Base-by-base conservation (phyloP, 2,888 invertebrate species). In the Lobophora halterata region DNA sequence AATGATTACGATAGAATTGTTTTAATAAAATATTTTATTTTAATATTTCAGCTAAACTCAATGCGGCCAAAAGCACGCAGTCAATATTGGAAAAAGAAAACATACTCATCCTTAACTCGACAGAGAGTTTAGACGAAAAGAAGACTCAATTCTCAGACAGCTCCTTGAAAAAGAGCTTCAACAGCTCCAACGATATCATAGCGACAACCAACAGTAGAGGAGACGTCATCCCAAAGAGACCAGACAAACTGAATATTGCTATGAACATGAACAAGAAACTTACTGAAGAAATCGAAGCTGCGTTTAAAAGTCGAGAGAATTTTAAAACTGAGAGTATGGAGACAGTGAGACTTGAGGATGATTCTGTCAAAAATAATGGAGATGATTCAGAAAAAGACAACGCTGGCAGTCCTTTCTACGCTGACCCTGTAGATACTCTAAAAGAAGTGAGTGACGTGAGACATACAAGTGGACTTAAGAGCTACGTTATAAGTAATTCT, bases 371-470 rank as follows among this genome's bases (percentile, higher is more conserved):
- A 40, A 58, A 63, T 11, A 63, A 70, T 32, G 70, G 65, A 23
- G 76, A 76, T 21, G 78, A 79, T 31, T 73, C 76, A 31, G 88
- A 86, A 46, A 81, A 86, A 46, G 88, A 88, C 44, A 94, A 94
- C 52, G 93, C 95, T 66, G 93, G 93, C 6, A 95, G 95, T 71
- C 96, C 96, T 1, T 95, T 95, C 65, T 96, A 96, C 67, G 95
- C 95, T 1, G 96, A 96, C 75, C 96, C 96, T 13, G 95, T 96
- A 5, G 96, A 96, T 79, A 92, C 95, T 12, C 87, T 96, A 36
- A 90, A 91, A 63, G 91, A 91, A 66, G 87, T 88, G 65, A 58
- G 68, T 61, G n/a, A n/a, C n/a, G n/a, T n/a, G n/a, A n/a, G n/a
- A 13, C 11, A 13, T 24, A 7, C 7, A 27, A 26, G 13, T n/a